These are phyloP conservation scores for Eupeodes corollae DNA, from an alignment of 1,140 invertebrate genomes.

Conservation along the genomic window DNA sequence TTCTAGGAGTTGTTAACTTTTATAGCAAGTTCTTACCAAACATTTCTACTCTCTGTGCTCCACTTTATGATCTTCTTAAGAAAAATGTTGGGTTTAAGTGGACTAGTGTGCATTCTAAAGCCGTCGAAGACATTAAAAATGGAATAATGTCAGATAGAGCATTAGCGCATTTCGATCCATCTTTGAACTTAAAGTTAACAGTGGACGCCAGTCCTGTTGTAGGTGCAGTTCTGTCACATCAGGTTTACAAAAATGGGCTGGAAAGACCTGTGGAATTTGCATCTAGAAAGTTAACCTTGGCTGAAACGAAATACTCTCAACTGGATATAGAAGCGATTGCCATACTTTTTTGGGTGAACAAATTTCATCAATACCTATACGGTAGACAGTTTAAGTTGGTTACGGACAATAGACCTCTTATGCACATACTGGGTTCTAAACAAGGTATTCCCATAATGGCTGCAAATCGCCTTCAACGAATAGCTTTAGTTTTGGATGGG, in stretches of 20 bases:
- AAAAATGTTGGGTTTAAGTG: neutral
- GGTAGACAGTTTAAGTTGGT: constrained; percentile 38
- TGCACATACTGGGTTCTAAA: constrained; percentile 29
- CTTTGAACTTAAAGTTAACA: constrained; percentile 4
- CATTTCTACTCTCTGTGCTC: constrained; percentile 14
- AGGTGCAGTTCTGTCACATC: constrained; percentile 3
- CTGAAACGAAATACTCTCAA: constrained; percentile 38
- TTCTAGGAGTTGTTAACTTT: constrained; percentile 24
- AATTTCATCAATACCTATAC: constrained; percentile 38
- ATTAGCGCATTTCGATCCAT: constrained; percentile 7
- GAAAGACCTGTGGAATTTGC: constrained; percentile 39
- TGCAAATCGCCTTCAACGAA: constrained; percentile 19
- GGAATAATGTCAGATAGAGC: neutral
- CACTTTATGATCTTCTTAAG: constrained; percentile 17
- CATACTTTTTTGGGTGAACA: constrained; percentile 32
- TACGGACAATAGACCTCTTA: constrained; percentile 40
- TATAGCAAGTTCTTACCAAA: constrained; percentile 30
- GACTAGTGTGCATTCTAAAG: neutral
- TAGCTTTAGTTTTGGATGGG: constrained; percentile 15
- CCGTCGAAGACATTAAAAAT: neutral
- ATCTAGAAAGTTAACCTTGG: constrained; percentile 32
- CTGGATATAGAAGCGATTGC: constrained; percentile 40
- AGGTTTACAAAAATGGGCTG: constrained; percentile 27
- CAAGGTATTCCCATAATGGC: constrained; percentile 24
- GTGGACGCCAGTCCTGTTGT: constrained; percentile 7